Base-by-base conservation (phyloP, 1,140 invertebrate genomes). In the Samia ricini region DNA sequence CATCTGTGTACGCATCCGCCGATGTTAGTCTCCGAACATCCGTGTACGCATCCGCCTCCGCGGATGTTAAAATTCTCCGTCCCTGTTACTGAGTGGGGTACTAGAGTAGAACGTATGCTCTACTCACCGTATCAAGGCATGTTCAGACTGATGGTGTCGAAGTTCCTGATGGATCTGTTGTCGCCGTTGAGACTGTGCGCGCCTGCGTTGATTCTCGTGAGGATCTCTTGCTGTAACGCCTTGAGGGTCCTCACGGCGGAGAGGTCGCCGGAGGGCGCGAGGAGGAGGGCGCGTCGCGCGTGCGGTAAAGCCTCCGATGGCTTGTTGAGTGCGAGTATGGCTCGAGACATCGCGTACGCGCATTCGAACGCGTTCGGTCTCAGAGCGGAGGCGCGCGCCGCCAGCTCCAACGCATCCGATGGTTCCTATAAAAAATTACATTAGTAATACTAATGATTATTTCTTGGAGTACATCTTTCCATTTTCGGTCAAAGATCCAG, bases 291-390 rank as follows among this genome's bases (percentile, higher is more conserved):
- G 55, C 91, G 82, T 56, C 92, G 80, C 3, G 92, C 91, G 72
- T 93, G 92, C 2, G 92, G 91, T 2, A 92, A 74, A 0, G 92
- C 92, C 61, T 92, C 92, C 2, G 91, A 90, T 0, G 91, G 75
- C 21, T 85, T 85, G 64, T 91, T 91, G n/a, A 91, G 74, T 6
- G 97, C 96, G 63, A 97, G 91, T 56, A 94, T 94, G 6, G 97
- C 97, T 78, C 97, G 95, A 0, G 97, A 95, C 78, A 97, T 92
- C 1, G 97, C 96, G 85, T 98, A 98, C 77, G 95, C 97, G 1
- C 97, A 97, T 91, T 99, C 98, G 83, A 96, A 98, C 1, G 96
- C 98, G 74, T 95, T 94, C 4, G 96, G 94, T 71, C 96, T 95
- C 62, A 97, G 91, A 52, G 94, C 93, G 22, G 98, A 92, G 0